A percentile compares a stretch with the other conserved stretches of the same genome.
phyloP scores from a whole-genome alignment of 2,113 vertebrate genomes.

The Salminus brasiliensis region DNA sequence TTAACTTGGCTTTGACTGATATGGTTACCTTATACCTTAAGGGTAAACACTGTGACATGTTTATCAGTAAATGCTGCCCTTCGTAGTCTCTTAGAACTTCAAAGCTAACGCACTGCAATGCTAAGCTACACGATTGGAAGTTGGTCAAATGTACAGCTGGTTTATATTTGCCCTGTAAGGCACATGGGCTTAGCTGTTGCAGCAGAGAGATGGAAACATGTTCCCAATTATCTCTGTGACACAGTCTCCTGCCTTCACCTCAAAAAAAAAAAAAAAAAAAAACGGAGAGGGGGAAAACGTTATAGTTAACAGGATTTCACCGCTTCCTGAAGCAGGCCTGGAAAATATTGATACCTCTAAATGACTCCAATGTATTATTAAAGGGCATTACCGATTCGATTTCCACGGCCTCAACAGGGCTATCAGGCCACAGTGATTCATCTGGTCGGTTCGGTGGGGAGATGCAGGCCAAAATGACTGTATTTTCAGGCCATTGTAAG shows the following conservation, averaged over 20 bases:
- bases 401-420: constrained; percentile 52
- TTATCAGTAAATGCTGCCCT: background rate
- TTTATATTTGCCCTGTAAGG: constrained; percentile 41
- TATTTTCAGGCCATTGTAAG: constrained; percentile 55
- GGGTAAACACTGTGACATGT: background rate
- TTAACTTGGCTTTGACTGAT: background rate
- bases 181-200: constrained; percentile 35
- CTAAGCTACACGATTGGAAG: constrained; percentile 21
- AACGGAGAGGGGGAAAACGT: constrained; percentile 27
- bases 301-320: constrained; percentile 60
- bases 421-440: constrained; percentile 55
- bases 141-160: constrained; percentile 53
- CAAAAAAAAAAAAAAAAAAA: constrained; percentile 27
- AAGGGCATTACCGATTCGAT: constrained; percentile 55
- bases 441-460: constrained; percentile 49
- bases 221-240: constrained; percentile 52
- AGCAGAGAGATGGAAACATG: constrained; percentile 39
- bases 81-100: background rate
- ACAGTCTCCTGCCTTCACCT: constrained; percentile 47
- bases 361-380: constrained; percentile 60
- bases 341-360: constrained; percentile 59
- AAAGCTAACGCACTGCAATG: background rate
- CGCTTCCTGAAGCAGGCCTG: constrained; percentile 50
- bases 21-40: background rate
- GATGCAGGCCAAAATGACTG: constrained; percentile 51